A percentile compares a stretch with the other conserved stretches of the same genome.
Conservation (phyloP, 2,797 vertebrate genomes). For the Rhabdophis nuchalis region DNA sequence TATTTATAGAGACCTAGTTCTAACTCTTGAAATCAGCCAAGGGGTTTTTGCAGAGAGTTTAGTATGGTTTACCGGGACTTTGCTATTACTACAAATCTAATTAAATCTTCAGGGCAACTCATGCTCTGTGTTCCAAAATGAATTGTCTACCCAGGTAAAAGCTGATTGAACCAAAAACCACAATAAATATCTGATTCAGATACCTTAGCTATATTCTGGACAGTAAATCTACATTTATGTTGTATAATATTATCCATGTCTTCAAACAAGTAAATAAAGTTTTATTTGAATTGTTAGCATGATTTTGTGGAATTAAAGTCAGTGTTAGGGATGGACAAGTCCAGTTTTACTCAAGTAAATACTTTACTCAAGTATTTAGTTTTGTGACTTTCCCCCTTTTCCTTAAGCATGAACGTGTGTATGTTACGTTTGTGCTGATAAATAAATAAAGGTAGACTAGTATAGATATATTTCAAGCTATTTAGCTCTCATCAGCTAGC, state of each 20-base stretch:
- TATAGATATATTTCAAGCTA: too few species aligned
- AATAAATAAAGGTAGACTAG: too few species aligned
- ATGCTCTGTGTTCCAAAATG: background rate
- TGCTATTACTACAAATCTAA: background rate
- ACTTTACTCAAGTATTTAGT: background rate
- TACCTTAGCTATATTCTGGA: background rate
- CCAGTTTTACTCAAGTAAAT: background rate
- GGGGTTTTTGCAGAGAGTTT: background rate
- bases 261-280: background rate
- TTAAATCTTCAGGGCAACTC: background rate
- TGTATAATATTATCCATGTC: background rate
- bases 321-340: background rate
- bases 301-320: background rate
- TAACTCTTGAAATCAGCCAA: background rate
- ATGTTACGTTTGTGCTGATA: too few species aligned
- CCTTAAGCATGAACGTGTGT: too few species aligned
- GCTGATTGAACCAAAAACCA: background rate
- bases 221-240: background rate
- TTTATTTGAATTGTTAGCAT: background rate
- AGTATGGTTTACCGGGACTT: background rate
- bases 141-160: background rate
- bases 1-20: background rate
- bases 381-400: background rate
- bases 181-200: background rate
- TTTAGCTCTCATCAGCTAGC: too few species aligned